These are phyloP conservation scores for Anthonomus grandis DNA, from an alignment of 1,140 invertebrate genomes.

Conservation along the genomic window DNA sequence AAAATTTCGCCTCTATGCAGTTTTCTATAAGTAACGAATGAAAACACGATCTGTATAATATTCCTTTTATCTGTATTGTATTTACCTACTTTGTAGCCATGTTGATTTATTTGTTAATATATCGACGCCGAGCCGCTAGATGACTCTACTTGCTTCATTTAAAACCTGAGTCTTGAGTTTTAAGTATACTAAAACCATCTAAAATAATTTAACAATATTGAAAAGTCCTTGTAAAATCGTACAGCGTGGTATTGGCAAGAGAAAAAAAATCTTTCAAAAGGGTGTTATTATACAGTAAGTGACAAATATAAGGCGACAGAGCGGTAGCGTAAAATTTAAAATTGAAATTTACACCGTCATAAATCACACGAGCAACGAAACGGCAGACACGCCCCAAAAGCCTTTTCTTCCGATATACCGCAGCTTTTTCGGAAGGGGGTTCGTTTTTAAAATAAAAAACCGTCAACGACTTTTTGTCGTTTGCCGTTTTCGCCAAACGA, in stretches of 20 bases:
- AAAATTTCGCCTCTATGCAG: too few species aligned
- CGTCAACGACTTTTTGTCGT: conserved; percentile 1
- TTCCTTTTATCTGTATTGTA: too few species aligned
- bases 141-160: too few species aligned
- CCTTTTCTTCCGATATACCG: conserved; percentile 16
- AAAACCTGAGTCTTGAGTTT: too few species aligned
- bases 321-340: conserved; percentile 14
- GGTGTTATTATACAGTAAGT: conserved; percentile 18
- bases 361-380: conserved; percentile 19
- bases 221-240: too few species aligned
- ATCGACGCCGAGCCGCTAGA: too few species aligned
- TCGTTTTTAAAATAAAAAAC: conserved; percentile 20
- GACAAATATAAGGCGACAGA: background rate
- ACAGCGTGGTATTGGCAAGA: background rate
- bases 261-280: background rate
- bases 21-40: too few species aligned
- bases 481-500: conserved; percentile 4
- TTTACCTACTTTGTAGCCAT: too few species aligned
- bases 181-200: too few species aligned
- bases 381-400: conserved; percentile 17
- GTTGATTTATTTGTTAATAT: too few species aligned
- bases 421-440: conserved; percentile 5
- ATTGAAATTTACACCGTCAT: conserved; percentile 23
- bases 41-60: too few species aligned
- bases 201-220: too few species aligned